Evolutionary conservation across 1,140 invertebrate species (phyloP), one percentile per base, ranked within the genome.

Genomic region (Sipha flava): DNA sequence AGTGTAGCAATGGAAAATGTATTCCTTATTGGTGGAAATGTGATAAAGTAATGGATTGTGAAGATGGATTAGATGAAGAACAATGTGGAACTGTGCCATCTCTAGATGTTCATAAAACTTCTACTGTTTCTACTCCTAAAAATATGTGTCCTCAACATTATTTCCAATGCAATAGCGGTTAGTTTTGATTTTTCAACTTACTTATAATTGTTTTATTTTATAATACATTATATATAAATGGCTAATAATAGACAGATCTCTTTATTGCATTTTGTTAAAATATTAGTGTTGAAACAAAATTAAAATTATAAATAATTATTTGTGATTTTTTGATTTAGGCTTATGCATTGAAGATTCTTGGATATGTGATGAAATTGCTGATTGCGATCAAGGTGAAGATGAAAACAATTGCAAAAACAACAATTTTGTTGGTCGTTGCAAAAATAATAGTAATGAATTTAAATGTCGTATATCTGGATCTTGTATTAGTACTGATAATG

Each of bases 21-120:
- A 90, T 97, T 62, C 93, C 94, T 0, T 90, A 90, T 62, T 92
- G 93, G 93, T 95, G 94, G 91, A 90, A 92, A 81, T 90, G 89
- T 82, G 91, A 91, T 82, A 4, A 86, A 87, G 90, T 92, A 3
- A 85, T 91, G 80, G 94, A 95, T 83, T 96, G 94, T 82, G 89
- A 88, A 0, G 94, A 96, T 84, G 86, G 88, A 47, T 91, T 91
- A 0, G 94, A 96, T 84, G 94, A 96, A 83, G 81, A 88, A 3
- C 91, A 90, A 0, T 93, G 92, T 82, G 87, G 70, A 87, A 86
- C 85, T 37, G 85, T 84, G 16, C 85, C 14, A 6, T 79, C 82
- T 82, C 21, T 66, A 57, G 80, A 81, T 66, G 82, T 43, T 45
- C 66, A 77, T 40, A 49, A 23, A 29, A 64, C 7, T 40, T 37